Base-by-base conservation (phyloP, 2,888 invertebrate genomes). In the Agriopis leucophaearia region DNA sequence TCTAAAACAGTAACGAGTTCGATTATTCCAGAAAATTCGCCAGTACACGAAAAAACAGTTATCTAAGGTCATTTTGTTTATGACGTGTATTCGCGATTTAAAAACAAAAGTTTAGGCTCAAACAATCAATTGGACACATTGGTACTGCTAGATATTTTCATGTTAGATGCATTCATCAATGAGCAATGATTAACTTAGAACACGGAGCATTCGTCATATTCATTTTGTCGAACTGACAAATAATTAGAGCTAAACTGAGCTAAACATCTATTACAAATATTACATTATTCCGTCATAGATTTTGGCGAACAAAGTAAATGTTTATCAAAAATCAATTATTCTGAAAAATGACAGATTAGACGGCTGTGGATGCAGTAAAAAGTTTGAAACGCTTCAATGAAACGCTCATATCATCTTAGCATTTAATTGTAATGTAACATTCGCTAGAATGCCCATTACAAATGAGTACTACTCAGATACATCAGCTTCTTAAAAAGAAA, bases 1-100 rank as follows among this genome's bases (percentile, higher is more conserved):
- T 56, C 48, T 18, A 50, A 50, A 50, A 50, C 44, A 36, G 40
- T 63, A 48, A 44, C 45, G n/a, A 44, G 3, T 4, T 4, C 44
- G 44, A n/a, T 44, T 27, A 5, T 27, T 27, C 27, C 27, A 27
- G 44, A 13, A 13, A 7, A 47, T 35, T 1, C 38, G 35, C 35
- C 42, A 18, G 44, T 56, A 3, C 27, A 56, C 38, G n/a, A 27
- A 35, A 45, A 40, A 38, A 57, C 58, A 58, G 36, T 40, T 8
- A 47, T 54, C 52, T 59, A 35, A 50, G 5, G 0, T 27, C 6
- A 12, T 50, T 27, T 27, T 50, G 27, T 50, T 27, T 27, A 6
- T 13, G 50, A 18, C 27, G 12, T 27, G 8, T 50, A 8, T 10
- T 10, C 42, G 42, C 12, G 9, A 8, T 42, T 42, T 6, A 36